These are phyloP conservation scores for Drosophila azteca DNA, from an alignment of 1,140 invertebrate genomes.

Conservation along the genomic window DNA sequence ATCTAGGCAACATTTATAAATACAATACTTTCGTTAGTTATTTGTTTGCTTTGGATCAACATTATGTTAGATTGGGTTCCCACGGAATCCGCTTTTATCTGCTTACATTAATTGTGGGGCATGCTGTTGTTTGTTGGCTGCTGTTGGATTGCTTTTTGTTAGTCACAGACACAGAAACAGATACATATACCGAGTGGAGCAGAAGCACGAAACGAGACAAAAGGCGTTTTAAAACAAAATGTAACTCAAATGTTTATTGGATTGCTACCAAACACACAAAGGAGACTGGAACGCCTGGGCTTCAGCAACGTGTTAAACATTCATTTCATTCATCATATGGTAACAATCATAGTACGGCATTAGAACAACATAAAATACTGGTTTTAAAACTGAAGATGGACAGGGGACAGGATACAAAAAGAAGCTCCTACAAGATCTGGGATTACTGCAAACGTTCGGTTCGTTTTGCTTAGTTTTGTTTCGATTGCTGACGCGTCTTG, in stretches of 20 bases:
- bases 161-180: conserved; percentile 46
- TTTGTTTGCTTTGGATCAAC: conserved; percentile 46
- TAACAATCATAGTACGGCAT: conserved; percentile 17
- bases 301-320: conserved; percentile 47
- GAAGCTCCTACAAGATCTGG: conserved; percentile 24
- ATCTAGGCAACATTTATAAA: conserved; percentile 65
- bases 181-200: conserved; percentile 25
- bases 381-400: conserved; percentile 61
- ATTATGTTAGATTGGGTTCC: conserved; percentile 17
- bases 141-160: conserved; percentile 23
- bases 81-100: conserved; percentile 6
- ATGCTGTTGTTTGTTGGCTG: conserved; percentile 18
- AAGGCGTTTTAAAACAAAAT: conserved; percentile 34
- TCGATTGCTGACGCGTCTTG: conserved; percentile 26
- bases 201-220: conserved; percentile 55
- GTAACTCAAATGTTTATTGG: conserved; percentile 76
- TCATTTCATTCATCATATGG: conserved; percentile 40
- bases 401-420: conserved; percentile 33
- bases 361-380: conserved; percentile 71
- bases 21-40: conserved; percentile 70
- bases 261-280: conserved; percentile 56
- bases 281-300: conserved; percentile 14
- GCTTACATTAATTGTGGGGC: conserved; percentile 37
- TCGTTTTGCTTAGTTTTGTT: conserved; percentile 38
- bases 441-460: conserved; percentile 33